Conservation (phyloP, 2,888 invertebrate species). For the Synergus itoensis region DNA sequence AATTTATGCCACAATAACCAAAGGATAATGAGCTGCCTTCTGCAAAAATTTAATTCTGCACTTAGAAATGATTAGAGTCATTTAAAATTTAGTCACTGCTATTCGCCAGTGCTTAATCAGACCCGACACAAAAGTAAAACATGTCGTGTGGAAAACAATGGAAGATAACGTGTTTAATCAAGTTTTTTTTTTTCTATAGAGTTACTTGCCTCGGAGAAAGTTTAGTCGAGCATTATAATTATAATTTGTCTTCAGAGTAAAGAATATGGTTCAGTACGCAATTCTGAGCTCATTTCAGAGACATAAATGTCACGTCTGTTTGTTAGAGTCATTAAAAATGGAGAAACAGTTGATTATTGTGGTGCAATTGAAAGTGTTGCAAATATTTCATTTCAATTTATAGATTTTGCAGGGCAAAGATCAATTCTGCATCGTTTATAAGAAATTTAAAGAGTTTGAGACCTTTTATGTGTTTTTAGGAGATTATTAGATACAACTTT, state of each 20-base stretch:
- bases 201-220: neutral
- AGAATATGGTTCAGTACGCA: neutral
- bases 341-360: neutral
- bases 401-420: neutral
- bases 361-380: neutral
- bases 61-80: conserved; percentile 24
- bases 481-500: no score
- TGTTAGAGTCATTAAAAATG: neutral
- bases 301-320: conserved; percentile 1
- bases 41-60: conserved; percentile 18
- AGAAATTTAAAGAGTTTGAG: neutral
- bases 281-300: conserved; percentile 1
- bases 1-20: conserved; percentile 28
- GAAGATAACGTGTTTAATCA: neutral
- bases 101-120: neutral
- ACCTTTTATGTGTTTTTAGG: no score
- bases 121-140: neutral
- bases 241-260: neutral
- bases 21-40: conserved; percentile 26
- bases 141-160: conserved; percentile 5
- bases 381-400: neutral
- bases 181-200: neutral
- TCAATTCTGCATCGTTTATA: neutral
- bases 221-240: neutral
- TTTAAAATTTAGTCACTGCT: neutral